phyloP scores from a whole-genome alignment of 2,888 invertebrate species.

The Tanytarsus gracilentus region DNA sequence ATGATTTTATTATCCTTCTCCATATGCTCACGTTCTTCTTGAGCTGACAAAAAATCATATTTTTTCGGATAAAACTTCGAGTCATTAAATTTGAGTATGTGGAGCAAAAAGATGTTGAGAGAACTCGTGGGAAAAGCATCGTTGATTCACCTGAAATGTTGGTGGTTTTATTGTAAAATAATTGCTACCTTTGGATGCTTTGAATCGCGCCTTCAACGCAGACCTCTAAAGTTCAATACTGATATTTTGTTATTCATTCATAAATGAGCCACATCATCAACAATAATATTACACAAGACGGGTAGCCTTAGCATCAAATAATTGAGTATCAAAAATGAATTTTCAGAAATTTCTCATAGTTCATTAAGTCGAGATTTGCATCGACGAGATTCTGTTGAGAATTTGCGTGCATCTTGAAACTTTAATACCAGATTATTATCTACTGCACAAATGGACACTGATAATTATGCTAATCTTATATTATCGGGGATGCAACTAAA shows the following conservation, averaged over 20 bases:
- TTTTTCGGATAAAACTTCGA: no score
- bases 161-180: constrained; percentile 10
- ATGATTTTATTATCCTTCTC: no score
- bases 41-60: no score
- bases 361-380: neutral
- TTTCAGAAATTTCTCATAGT: neutral
- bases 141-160: neutral
- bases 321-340: neutral
- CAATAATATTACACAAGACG: neutral
- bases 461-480: no score
- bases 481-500: neutral
- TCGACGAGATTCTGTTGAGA: neutral
- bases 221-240: no score
- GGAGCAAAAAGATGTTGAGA: neutral
- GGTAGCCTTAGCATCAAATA: neutral
- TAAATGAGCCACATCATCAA: neutral
- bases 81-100: neutral
- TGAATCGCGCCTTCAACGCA: no score
- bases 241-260: neutral
- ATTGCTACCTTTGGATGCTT: constrained; percentile 1
- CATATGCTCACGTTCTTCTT: no score
- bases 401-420: neutral
- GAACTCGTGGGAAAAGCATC: neutral
- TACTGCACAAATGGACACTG: no score
- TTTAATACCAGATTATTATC: neutral